Conservation (phyloP, 2,113 vertebrate species). For the Acrocephalus kingi region DNA sequence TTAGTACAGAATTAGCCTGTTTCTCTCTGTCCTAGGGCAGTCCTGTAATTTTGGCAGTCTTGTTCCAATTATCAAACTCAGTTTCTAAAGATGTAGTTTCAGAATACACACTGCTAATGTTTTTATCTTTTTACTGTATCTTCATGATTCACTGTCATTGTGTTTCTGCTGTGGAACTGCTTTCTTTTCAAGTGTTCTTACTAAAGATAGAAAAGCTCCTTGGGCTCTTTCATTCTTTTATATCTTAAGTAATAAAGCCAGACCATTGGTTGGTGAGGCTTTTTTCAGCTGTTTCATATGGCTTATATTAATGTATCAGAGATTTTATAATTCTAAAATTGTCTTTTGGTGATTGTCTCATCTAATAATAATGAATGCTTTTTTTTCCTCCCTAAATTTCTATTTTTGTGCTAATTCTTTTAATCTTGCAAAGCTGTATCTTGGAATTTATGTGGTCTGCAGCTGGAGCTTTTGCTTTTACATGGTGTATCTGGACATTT, state of each 20-base stretch:
- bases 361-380: background rate
- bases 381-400: rapidly evolving
- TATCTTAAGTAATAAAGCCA: conserved; percentile 16
- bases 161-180: background rate
- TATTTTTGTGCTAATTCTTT: background rate
- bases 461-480: background rate
- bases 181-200: conserved; percentile 42
- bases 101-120: background rate
- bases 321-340: background rate
- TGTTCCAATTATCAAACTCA: background rate
- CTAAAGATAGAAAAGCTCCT: conserved; percentile 39
- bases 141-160: background rate
- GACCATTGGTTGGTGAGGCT: background rate
- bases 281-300: background rate
- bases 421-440: background rate
- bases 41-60: conserved; percentile 25
- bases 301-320: background rate
- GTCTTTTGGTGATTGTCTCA: background rate
- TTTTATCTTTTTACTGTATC: conserved; percentile 22
- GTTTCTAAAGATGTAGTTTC: conserved; percentile 7
- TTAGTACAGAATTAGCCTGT: conserved; percentile 27
- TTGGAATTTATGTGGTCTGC: background rate
- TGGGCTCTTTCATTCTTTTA: background rate
- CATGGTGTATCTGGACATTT: background rate
- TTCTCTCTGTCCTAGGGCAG: conserved; percentile 45